A percentile compares a stretch with the other conserved stretches of the same genome.
Conservation (phyloP, 2,113 vertebrate species). For the Phylloscopus whistleri region DNA sequence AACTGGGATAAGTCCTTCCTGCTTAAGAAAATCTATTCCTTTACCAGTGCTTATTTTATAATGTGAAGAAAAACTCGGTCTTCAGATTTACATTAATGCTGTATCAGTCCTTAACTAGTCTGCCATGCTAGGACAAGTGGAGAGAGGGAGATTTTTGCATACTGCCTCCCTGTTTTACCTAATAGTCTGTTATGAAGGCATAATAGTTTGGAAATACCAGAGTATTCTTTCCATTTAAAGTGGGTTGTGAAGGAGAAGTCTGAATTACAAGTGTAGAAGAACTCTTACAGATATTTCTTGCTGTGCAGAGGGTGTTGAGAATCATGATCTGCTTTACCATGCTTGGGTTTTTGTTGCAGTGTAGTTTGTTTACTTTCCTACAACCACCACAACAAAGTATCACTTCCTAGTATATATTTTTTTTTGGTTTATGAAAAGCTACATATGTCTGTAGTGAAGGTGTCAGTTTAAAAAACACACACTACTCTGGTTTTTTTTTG, state of each 20-base stretch:
- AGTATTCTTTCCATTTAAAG: background rate
- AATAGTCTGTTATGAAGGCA: background rate
- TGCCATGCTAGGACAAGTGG: background rate
- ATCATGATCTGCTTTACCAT: background rate
- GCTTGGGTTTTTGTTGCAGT: background rate
- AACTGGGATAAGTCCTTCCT: background rate
- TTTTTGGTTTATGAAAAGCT: background rate
- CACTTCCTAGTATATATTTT: background rate
- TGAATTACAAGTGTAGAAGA: background rate
- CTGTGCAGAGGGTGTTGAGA: background rate
- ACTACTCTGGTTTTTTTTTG: background rate
- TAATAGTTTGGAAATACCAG: background rate
- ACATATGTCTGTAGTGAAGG: background rate
- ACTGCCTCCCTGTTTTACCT: background rate
- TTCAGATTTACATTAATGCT: background rate
- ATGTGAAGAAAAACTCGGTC: background rate
- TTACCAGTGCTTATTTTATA: background rate
- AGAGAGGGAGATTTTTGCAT: background rate
- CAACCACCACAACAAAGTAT: background rate
- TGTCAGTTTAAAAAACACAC: background rate
- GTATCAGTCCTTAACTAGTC: background rate
- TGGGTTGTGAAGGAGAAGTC: background rate
- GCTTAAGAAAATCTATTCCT: background rate
- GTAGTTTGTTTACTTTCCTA: background rate
- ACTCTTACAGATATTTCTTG: background rate